phyloP scores from a whole-genome alignment of 2,113 vertebrate genomes.

The Todiramphus saurophagus region DNA sequence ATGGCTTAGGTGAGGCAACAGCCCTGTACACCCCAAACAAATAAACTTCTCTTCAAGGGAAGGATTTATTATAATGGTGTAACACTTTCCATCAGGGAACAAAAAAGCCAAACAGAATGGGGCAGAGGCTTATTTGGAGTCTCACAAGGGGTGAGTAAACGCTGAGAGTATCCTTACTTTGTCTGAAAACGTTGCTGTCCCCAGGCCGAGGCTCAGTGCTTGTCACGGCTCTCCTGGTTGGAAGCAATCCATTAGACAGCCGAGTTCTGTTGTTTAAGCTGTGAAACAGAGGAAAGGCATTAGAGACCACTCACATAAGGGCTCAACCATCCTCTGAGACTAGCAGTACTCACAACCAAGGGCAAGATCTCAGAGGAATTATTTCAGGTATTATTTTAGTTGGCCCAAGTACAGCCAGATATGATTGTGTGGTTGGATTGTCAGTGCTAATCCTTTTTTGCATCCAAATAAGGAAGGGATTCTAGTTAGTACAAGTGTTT shows the following conservation, averaged over 20 bases:
- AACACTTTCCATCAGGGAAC: background rate
- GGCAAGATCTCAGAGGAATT: background rate
- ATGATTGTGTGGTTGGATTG: background rate
- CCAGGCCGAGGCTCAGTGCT: background rate
- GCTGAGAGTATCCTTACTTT: background rate
- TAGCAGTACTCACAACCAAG: background rate
- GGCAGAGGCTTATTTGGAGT: background rate
- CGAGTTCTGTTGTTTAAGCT: background rate
- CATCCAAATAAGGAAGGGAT: background rate
- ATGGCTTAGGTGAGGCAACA: background rate
- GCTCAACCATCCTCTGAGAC: background rate
- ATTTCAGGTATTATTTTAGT: background rate
- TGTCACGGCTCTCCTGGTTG: background rate
- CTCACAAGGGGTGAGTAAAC: background rate
- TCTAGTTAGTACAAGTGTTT: background rate
- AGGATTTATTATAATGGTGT: background rate
- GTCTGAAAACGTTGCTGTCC: background rate
- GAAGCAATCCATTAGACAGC: background rate
- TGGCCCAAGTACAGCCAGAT: background rate
- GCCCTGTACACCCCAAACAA: background rate
- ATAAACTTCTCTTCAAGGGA: background rate
- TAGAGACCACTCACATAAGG: background rate
- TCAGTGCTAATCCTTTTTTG: background rate
- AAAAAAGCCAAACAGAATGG: background rate
- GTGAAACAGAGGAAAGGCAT: background rate